Evolutionary conservation across 2,888 invertebrate species (phyloP), one percentile per base, ranked within the genome.

Genomic region (Drosophila bunnanda): DNA sequence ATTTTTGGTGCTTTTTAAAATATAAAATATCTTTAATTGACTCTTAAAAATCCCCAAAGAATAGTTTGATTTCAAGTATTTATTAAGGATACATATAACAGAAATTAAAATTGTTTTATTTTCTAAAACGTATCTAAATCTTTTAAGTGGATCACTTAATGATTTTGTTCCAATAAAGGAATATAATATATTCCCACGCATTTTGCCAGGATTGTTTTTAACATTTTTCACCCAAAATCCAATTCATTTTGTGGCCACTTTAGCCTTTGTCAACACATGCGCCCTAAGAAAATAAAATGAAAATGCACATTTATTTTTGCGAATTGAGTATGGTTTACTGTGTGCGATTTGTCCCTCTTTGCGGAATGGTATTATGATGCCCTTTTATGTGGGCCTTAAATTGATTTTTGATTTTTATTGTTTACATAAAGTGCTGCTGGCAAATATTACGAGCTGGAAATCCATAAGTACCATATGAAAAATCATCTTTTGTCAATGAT

Each of bases 321-420:
- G 46, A 53, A 44, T 50, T 50, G 28, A 43, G 22, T 28, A 20
- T 66, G 73, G 57, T 69, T 82, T 79, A 66, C 61, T 55, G 57
- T 64, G 38, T 64, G 46, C 60, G 59, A 69, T 78, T 60, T 50
- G 52, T 38, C 54, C 30, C 52, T 59, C 57, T 58, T 53, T 59
- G 34, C 25, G 61, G n/a, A 43, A 25, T 22, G 64, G 34, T n/a
- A 68, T 66, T 52, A 0, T 48, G 41, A n/a, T 52, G 39, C 13
- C 39, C 55, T 22, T 58, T 65, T 66, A 32, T 34, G 50, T 44
- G 39, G 30, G 39, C n/a, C 36, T 22, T 12, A 55, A 71, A 76
- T 71, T 65, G 66, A 39, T 60, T 68, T 76, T 76, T 61, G 54
- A 75, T 75, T 65, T 70, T 76, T 85, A 85, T 88, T 75, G 71